These are phyloP conservation scores for Indicator maculatus DNA, from an alignment of 2,113 vertebrate species.

Conservation along the genomic window DNA sequence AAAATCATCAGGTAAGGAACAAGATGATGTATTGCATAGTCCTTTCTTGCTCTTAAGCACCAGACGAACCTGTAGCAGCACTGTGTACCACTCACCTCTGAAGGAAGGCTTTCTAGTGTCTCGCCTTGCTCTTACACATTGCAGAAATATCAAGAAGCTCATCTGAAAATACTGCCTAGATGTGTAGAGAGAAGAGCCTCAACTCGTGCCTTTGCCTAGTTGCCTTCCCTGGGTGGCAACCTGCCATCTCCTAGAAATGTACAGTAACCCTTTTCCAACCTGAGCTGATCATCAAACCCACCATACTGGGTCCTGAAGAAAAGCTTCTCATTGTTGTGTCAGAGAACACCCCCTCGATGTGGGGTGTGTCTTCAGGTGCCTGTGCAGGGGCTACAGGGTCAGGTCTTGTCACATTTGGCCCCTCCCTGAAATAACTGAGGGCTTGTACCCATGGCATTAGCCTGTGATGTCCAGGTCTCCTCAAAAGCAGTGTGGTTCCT, in stretches of 20 bases:
- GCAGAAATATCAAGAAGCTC: neutral
- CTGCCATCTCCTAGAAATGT: neutral
- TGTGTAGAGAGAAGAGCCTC: conserved; percentile 49
- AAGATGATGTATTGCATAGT: neutral
- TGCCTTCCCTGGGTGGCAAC: neutral
- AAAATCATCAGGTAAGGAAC: conserved; percentile 78
- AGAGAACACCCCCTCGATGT: fast-evolving
- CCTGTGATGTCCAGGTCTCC: neutral
- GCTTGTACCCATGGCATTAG: fast-evolving
- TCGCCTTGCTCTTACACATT: conserved; percentile 26
- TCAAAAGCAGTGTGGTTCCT: neutral
- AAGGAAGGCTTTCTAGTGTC: conserved; percentile 61
- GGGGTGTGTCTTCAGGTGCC: neutral
- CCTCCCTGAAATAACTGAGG: fast-evolving
- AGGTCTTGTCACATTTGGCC: neutral
- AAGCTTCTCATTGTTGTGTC: neutral
- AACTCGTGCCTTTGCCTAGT: neutral
- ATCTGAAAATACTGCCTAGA: conserved; percentile 1
- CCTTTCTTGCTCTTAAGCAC: conserved; percentile 6
- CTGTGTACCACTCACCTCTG: neutral
- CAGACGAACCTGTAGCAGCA: conserved; percentile 11
- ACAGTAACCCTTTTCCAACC: neutral
- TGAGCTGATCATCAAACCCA: neutral
- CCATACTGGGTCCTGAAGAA: neutral
- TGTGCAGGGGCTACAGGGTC: neutral